These are phyloP conservation scores for Channa maculata DNA, from an alignment of 2,113 vertebrate species.

Conservation along the genomic window DNA sequence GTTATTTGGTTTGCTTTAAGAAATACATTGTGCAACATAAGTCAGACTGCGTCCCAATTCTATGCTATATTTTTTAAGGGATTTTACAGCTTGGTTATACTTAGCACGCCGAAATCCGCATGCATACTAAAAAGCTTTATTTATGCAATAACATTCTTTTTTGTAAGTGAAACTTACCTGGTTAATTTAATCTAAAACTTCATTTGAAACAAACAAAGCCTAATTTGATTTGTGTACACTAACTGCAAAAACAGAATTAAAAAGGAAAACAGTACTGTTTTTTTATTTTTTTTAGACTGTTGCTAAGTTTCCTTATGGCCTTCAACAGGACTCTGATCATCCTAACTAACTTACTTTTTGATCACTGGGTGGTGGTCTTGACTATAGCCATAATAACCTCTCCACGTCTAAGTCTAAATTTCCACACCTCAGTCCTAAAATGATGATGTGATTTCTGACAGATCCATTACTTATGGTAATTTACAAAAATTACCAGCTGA, in stretches of 20 bases:
- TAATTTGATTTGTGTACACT: no score
- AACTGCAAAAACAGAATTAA: no score
- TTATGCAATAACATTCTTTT: no score
- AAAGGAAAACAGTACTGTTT: no score
- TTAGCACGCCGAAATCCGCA: background rate
- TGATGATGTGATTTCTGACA: constrained; percentile 14
- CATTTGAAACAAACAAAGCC: no score
- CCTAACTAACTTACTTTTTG: background rate
- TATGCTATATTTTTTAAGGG: background rate
- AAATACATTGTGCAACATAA: background rate
- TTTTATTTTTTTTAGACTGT: no score
- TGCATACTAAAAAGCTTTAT: no score
- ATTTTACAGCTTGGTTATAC: background rate
- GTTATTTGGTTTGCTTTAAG: constrained; percentile 2
- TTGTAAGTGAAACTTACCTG: no score
- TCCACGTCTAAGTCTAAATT: constrained; percentile 8
- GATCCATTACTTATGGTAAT: background rate
- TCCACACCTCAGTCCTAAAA: constrained; percentile 21
- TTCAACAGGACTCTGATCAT: background rate
- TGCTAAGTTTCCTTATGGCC: background rate
- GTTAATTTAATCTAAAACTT: no score
- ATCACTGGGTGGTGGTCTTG: background rate
- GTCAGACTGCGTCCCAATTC: background rate
- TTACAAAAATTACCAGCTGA: constrained; percentile 33
- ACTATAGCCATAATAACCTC: background rate